Conservation (phyloP, 2,797 vertebrate genomes). For the Neomorphus geoffroyi region DNA sequence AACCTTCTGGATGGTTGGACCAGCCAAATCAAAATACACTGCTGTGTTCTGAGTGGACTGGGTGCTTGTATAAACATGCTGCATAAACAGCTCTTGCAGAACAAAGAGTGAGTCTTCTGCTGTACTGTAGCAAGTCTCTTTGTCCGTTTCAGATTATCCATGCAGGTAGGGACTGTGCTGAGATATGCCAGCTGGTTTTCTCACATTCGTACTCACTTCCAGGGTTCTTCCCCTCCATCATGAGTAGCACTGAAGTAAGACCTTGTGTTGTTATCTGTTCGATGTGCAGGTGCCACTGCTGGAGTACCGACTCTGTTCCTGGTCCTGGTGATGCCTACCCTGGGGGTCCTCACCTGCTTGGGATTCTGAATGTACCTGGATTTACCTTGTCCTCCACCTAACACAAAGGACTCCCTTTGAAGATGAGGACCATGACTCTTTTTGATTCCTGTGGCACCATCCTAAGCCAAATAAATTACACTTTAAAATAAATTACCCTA, state of each 20-base stretch:
- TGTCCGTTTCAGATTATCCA: not conserved
- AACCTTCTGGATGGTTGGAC: constrained; percentile 10
- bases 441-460: constrained; percentile 78
- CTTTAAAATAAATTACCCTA: constrained; percentile 74
- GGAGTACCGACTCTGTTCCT: constrained; percentile 74
- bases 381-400: constrained; percentile 75
- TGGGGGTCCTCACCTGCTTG: constrained; percentile 82
- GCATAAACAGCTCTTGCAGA: not conserved
- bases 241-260: not conserved
- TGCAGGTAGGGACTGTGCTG: not conserved
- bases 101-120: not conserved
- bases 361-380: constrained; percentile 92
- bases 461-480: constrained; percentile 79
- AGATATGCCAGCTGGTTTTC: not conserved
- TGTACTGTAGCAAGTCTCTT: not conserved
- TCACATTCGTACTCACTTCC: not conserved
- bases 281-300: constrained; percentile 76
- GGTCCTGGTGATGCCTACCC: constrained; percentile 78
- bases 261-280: not conserved
- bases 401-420: constrained; percentile 81
- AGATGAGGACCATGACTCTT: constrained; percentile 80
- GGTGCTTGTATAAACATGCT: constrained; percentile 17
- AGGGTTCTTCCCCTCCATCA: not conserved
- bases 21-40: not conserved
- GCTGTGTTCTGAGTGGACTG: constrained; percentile 6